A percentile compares a stretch with the other conserved stretches of the same genome.
phyloP scores from a whole-genome alignment of 2,797 vertebrate species.

The Spizella passerina region DNA sequence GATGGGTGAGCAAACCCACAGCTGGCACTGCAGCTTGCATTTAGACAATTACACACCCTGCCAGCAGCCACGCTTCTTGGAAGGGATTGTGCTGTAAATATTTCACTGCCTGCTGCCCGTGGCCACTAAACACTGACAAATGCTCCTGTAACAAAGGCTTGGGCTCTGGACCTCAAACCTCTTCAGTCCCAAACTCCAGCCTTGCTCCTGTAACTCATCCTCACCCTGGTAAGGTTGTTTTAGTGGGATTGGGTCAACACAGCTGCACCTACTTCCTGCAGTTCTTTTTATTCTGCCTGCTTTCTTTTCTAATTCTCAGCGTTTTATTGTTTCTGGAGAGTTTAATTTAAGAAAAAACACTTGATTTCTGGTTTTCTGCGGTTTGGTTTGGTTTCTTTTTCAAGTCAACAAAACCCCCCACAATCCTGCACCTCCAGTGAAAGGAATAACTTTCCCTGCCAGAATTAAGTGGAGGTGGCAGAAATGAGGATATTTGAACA shows the following conservation, averaged over 20 bases:
- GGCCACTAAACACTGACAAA: slow-evolving; percentile 17
- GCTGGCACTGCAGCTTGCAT: slow-evolving; percentile 44
- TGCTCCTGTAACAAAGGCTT: not conserved
- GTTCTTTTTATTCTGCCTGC: not conserved
- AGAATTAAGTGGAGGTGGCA: not conserved
- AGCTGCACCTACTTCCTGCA: not conserved
- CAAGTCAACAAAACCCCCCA: not conserved
- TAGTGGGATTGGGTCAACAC: not conserved
- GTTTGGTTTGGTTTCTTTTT: not conserved
- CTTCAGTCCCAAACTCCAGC: not conserved
- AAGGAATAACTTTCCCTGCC: not conserved
- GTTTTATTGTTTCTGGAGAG: not conserved
- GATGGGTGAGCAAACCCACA: slow-evolving; percentile 36
- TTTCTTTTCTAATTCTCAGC: not conserved
- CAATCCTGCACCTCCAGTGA: not conserved
- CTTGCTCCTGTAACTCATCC: not conserved
- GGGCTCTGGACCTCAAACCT: not conserved
- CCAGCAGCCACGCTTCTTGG: slow-evolving; percentile 40
- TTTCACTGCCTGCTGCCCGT: slow-evolving; percentile 21
- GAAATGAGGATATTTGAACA: slow-evolving; percentile 42
- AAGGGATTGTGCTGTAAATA: slow-evolving; percentile 2
- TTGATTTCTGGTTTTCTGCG: not conserved
- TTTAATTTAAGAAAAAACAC: not conserved
- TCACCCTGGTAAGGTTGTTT: not conserved
- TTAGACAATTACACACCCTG: slow-evolving; percentile 20